Evolutionary conservation across 2,113 vertebrate species (phyloP), one percentile per base, ranked within the genome.

Genomic region (Bolborhynchus lineola): DNA sequence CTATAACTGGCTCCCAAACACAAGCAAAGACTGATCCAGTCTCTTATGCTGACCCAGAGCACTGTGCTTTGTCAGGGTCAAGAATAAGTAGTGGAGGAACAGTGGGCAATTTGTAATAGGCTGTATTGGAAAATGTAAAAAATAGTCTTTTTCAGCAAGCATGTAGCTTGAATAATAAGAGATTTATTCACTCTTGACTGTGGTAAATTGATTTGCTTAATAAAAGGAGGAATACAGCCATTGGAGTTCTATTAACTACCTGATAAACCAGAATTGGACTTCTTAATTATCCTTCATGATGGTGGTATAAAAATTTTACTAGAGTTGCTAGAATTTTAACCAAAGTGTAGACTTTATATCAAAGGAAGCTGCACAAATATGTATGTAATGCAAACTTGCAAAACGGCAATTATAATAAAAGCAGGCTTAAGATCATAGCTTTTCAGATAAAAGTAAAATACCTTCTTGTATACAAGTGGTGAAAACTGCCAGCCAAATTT

Each of bases 141-240:
- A 69, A 25, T 7, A 39, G 16, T 35, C 5, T 50, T 53, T 84
- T 80, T 70, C 19, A 39, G 20, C 26, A 78, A 65, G 19, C 50
- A 16, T 5, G 16, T 92, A 57, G 46, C 29, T 95, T 68, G n/a
- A 55, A 9, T 64, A 20, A 90, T 90, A 29, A 19, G 50, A 71
- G 33, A 20, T 52, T 21, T 69, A 3, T 80, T 83, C 24, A 8
- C 9, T 93, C 33, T 68, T 88, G 23, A 52, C 42, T 81, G 18
- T 57, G 28, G 69, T 82, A 79, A 90, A 60, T 68, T 50, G 63
- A 64, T 95, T 88, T 79, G 65, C 65, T 82, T 82, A 70, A 90
- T 90, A 82, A 79, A 72, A 87, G 55, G 37, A 62, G 37, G 81
- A 87, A 20, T 67, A 90, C 25, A 14, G 69, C 70, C 39, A 28